Evolutionary conservation across 2,113 vertebrate species (phyloP), one percentile per base, ranked within the genome.

Genomic region (Cololabis saira): DNA sequence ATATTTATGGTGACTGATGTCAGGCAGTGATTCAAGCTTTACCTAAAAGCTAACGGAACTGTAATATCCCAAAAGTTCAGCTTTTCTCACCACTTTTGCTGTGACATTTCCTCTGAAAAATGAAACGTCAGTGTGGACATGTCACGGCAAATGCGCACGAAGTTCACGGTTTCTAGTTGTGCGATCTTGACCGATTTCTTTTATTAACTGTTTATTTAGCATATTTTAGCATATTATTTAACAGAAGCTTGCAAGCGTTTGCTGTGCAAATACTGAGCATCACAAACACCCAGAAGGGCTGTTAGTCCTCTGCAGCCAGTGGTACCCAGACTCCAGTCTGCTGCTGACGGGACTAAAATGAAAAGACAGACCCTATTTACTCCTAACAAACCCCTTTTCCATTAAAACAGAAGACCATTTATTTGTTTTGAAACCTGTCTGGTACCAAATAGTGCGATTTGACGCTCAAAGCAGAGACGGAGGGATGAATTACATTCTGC

Each of bases 1-100:
- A 33, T 45, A 56, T 56, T 9, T 1, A 21, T 61, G 7, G 62
- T 52, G 44, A 54, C 45, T 41, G 19, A 53, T 48, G 44, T 43
- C 5, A 71, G 67, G 67, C 70, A 73, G 63, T 65, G 50, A 59
- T 44, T 51, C 3, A 44, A 51, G 53, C 12, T 27, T 47, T 56
- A n/a, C 5, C 10, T 59, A 12, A 50, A 44, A 42, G 40, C 49
- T 53, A 15, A 16, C 21, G 10, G 33, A 37, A 37, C 48, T 41
- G 13, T 51, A 13, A 12, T 50, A 1, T 27, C 7, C 10, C 37
- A 9, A 30, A 49, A 19, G 51, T 47, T 24, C n/a, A 33, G 15
- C 5, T 5, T 13, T 3, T 49, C 44, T 53, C 13, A 5, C 41
- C 48, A 13, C 16, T 2, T 55, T 71, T 8, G 41, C 10, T 40